phyloP scores from a whole-genome alignment of 2,113 vertebrate genomes.

The Etheostoma cragini region DNA sequence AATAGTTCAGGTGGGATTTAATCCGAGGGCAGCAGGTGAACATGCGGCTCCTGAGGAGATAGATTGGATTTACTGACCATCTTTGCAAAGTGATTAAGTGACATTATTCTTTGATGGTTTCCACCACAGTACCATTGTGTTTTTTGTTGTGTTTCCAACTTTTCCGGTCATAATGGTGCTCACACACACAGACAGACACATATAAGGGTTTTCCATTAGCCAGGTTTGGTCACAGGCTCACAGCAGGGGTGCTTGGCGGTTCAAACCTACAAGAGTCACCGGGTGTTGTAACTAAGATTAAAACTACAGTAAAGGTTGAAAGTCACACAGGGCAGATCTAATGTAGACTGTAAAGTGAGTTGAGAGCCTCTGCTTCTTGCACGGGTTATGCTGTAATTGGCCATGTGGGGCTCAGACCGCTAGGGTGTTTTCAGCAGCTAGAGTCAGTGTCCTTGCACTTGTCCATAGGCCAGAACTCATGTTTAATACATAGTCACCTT shows the following conservation, averaged over 20 bases:
- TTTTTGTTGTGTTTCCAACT: not conserved
- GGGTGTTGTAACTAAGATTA: not conserved
- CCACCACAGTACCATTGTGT: not conserved
- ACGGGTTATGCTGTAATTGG: constrained; percentile 51
- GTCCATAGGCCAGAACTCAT: constrained; percentile 8
- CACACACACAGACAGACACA: not conserved
- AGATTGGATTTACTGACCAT: constrained; percentile 3
- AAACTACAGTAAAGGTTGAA: constrained; percentile 20
- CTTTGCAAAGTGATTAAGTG: constrained; percentile 31
- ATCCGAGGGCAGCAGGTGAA: constrained; percentile 30
- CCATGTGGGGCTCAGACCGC: constrained; percentile 42
- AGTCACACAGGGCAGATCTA: constrained; percentile 21
- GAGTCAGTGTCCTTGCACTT: constrained; percentile 22
- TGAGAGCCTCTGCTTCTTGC: constrained; percentile 20
- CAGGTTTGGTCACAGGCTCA: not conserved
- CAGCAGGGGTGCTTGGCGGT: not conserved
- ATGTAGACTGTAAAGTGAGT: constrained; percentile 22
- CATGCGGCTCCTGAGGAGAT: constrained; percentile 10
- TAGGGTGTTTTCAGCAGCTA: constrained; percentile 25
- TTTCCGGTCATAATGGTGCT: not conserved
- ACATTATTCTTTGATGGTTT: constrained; percentile 28
- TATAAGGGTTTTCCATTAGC: not conserved
- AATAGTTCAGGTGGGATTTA: constrained; percentile 22
- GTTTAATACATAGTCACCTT: constrained; percentile 37
- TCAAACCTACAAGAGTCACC: constrained; percentile 10